These are phyloP conservation scores for Petrocephalus zakoni DNA, from an alignment of 2,113 vertebrate genomes.

Conservation along the genomic window DNA sequence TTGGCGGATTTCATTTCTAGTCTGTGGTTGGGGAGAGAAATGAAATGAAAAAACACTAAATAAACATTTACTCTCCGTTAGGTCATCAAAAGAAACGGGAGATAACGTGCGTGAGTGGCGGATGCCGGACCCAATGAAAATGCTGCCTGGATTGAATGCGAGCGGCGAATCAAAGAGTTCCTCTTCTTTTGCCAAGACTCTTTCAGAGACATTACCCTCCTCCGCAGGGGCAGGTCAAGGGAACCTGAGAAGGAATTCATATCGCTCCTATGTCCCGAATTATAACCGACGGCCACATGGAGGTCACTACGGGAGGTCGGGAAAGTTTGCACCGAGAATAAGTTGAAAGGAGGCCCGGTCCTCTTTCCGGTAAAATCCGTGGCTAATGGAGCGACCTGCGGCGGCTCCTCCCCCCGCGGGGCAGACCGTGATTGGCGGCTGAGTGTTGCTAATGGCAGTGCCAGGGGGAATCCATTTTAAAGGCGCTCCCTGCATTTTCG, in stretches of 20 bases:
- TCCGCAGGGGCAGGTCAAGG: background rate
- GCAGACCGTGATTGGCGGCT: background rate
- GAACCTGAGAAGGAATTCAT: background rate
- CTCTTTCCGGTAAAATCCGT: background rate
- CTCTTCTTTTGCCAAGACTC: background rate
- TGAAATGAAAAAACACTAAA: conserved; percentile 32
- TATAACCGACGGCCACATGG: background rate
- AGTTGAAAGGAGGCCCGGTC: background rate
- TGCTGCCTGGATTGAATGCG: background rate
- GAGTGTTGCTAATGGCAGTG: conserved; percentile 7
- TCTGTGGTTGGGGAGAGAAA: background rate
- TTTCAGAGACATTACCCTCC: background rate
- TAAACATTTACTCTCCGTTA: background rate
- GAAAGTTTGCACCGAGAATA: background rate
- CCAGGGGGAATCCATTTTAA: background rate
- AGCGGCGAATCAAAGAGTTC: background rate
- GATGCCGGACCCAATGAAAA: background rate
- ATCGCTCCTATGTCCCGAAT: background rate
- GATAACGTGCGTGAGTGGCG: background rate
- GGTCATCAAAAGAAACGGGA: background rate
- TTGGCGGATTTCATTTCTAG: conserved; percentile 24
- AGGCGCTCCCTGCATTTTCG: background rate
- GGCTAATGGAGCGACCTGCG: background rate
- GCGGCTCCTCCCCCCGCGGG: background rate
- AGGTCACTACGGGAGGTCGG: background rate